phyloP scores from a whole-genome alignment of 2,113 vertebrate genomes.

The Mus spicilegus region DNA sequence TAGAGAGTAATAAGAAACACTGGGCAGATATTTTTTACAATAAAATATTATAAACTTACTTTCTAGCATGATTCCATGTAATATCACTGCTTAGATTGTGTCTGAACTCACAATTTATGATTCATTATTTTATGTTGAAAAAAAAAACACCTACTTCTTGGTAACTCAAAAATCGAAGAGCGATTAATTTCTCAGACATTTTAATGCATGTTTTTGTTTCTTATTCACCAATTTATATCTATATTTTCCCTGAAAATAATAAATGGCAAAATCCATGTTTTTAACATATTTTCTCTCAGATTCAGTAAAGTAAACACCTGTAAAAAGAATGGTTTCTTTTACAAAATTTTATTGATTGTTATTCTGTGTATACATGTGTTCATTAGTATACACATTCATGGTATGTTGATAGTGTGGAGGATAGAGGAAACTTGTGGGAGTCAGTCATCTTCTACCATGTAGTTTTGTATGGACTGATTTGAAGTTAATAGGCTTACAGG shows the following conservation, averaged over 20 bases:
- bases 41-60: background rate
- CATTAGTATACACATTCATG: background rate
- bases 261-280: background rate
- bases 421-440: background rate
- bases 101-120: background rate
- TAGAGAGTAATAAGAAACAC: background rate
- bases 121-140: background rate
- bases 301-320: background rate
- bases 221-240: background rate
- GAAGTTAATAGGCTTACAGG: background rate
- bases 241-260: constrained; percentile 9
- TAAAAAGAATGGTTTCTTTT: background rate
- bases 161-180: background rate
- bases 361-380: background rate
- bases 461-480: background rate
- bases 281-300: background rate
- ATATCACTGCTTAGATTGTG: fast-evolving
- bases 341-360: background rate
- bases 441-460: background rate
- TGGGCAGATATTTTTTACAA: background rate
- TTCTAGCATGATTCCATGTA: background rate
- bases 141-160: background rate
- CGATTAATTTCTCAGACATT: background rate
- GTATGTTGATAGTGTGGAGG: background rate
- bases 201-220: background rate